Conservation (phyloP, 2,888 invertebrate genomes). For the Heliconius hortense region DNA sequence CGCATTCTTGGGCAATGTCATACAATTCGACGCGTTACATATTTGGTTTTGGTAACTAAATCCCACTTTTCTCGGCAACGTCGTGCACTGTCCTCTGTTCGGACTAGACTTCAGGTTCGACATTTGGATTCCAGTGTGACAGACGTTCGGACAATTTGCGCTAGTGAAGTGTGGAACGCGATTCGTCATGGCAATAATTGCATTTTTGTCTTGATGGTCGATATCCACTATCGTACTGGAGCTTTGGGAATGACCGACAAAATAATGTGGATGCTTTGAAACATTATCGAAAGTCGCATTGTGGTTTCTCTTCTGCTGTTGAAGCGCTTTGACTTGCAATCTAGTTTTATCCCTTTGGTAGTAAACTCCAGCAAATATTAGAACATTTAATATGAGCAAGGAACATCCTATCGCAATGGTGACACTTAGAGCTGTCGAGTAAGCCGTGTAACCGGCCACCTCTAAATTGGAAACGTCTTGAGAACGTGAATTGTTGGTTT, state of each 20-base stretch:
- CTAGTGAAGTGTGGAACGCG: slow-evolving; percentile 76
- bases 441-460: slow-evolving; percentile 88
- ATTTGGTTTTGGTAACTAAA: slow-evolving; percentile 75
- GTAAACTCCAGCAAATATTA: slow-evolving; percentile 92
- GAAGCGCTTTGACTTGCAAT: slow-evolving; percentile 88
- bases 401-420: slow-evolving; percentile 92
- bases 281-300: slow-evolving; percentile 81
- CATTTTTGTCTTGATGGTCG: slow-evolving; percentile 87
- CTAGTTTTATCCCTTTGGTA: slow-evolving; percentile 90
- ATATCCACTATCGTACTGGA: slow-evolving; percentile 93
- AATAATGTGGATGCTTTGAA: slow-evolving; percentile 89
- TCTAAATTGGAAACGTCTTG: slow-evolving; percentile 91
- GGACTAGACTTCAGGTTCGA: slow-evolving; percentile 75
- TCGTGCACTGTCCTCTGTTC: slow-evolving; percentile 74
- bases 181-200: slow-evolving; percentile 78
- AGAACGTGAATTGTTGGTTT: slow-evolving; percentile 84
- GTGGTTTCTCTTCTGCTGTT: slow-evolving; percentile 85
- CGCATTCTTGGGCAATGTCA: slow-evolving; percentile 84
- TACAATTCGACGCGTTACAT: slow-evolving; percentile 77
- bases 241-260: slow-evolving; percentile 88
- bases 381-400: slow-evolving; percentile 88
- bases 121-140: slow-evolving; percentile 83
- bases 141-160: slow-evolving; percentile 80
- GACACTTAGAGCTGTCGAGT: slow-evolving; percentile 88
- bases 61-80: slow-evolving; percentile 76